Evolutionary conservation across 1,140 invertebrate species (phyloP), one percentile per base, ranked within the genome.

Genomic region (Philopotamus ludificatus): DNA sequence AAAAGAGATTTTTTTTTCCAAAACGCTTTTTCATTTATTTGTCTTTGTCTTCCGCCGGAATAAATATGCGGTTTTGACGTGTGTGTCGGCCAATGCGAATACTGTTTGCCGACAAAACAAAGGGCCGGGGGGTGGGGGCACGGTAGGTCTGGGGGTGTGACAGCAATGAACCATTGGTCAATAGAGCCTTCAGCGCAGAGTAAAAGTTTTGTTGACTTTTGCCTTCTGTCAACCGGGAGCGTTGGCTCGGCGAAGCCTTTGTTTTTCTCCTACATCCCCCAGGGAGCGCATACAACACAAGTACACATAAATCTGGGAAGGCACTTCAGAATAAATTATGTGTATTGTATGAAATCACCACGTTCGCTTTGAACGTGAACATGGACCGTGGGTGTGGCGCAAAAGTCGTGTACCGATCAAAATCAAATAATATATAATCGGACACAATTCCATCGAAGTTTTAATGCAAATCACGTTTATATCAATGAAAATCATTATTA

Each of bases 141-240:
- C n/a, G n/a, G n/a, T n/a, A n/a, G n/a, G n/a, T n/a, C n/a, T n/a
- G n/a, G 22, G 55, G 42, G 55, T 50, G 44, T 3, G 7, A 22
- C 26, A 9, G n/a, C 45, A 28, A 41, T 22, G 55, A 58, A 63
- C 67, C 67, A 69, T 65, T 69, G 67, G 67, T 69, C 67, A 69
- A 69, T 58, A 64, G 66, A 63, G 55, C 41, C 26, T 41, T 54
- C n/a, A 23, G 3, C 28, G 16, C n/a, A 28, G 28, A 25, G 61
- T 18, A 34, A 57, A 57, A 16, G 23, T 55, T 62, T 65, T 65
- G 63, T 65, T 65, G 51, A 65, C 54, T 47, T 34, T 44, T 20
- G 51, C 39, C 22, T 34, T 18, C 41, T 47, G 39, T 22, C 26
- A 49, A 54, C 26, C 18, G 18, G 53, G 23, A 16, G 54, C 7